Percentiles rank a stretch among this genome's conserved stretches.
Evolutionary conservation across 2,888 invertebrate genomes (phyloP).

Genomic region (Polyommatus icarus): DNA sequence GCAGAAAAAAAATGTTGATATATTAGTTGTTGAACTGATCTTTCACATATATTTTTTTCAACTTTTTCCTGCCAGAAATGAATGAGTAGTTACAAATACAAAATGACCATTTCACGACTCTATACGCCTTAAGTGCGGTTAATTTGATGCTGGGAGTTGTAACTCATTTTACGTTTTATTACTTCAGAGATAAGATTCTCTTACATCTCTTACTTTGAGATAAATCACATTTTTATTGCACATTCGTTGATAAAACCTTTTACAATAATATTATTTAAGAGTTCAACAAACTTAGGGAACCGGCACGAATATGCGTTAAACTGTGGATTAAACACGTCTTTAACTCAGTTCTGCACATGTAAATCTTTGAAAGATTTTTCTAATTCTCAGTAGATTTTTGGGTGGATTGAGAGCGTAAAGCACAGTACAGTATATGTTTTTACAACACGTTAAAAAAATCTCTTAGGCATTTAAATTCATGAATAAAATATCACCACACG

Average conservation of each 20-base stretch:
- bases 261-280: not conserved
- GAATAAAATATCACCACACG: not conserved
- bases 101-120: too few species aligned
- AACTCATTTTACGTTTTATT: not conserved
- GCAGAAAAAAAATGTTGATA: too few species aligned
- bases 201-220: not conserved
- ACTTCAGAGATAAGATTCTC: slow-evolving; percentile 21
- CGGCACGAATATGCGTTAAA: not conserved
- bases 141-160: slow-evolving; percentile 9
- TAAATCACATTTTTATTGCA: not conserved
- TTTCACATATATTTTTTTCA: too few species aligned
- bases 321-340: too few species aligned
- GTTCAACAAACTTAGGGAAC: not conserved
- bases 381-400: too few species aligned
- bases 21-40: too few species aligned
- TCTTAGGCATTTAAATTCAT: not conserved
- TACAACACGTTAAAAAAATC: not conserved
- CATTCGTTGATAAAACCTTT: not conserved
- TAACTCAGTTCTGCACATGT: too few species aligned
- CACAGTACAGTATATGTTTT: not conserved
- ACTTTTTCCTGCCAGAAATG: too few species aligned
- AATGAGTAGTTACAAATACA: too few species aligned
- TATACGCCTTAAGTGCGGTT: slow-evolving; percentile 41
- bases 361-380: too few species aligned
- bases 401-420: too few species aligned